phyloP scores from a whole-genome alignment of 1,140 invertebrate genomes.

The Drosophila ogumai region DNA sequence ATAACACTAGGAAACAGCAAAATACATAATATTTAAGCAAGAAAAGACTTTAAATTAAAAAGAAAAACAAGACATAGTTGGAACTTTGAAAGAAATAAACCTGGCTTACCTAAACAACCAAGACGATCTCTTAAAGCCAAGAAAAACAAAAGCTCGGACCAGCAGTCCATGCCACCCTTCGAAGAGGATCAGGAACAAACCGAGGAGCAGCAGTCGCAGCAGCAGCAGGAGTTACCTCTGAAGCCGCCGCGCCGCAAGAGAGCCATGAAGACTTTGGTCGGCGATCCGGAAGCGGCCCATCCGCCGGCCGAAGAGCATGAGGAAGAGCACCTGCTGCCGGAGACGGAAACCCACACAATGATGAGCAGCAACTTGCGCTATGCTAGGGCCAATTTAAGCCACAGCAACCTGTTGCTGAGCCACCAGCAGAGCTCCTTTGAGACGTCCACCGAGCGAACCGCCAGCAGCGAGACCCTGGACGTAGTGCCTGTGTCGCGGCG shows the following conservation, averaged over 20 bases:
- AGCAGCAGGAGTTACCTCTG: constrained; percentile 25
- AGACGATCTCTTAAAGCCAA: background rate
- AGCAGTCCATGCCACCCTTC: constrained; percentile 65
- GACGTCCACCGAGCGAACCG: constrained; percentile 66
- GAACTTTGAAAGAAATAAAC: background rate
- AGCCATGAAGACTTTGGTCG: constrained; percentile 9
- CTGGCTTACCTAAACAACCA: background rate
- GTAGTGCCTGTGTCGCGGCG: constrained; percentile 32
- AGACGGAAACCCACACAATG: constrained; percentile 24
- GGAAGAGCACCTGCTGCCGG: constrained; percentile 48
- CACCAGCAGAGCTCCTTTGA: constrained; percentile 75
- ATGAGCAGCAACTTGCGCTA: constrained; percentile 59
- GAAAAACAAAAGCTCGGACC: background rate
- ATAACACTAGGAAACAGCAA: background rate
- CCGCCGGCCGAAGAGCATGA: constrained; percentile 31
- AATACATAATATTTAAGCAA: background rate
- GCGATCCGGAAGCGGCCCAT: constrained; percentile 17
- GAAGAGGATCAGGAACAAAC: constrained; percentile 22
- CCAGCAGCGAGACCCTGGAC: constrained; percentile 75
- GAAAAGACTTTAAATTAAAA: background rate
- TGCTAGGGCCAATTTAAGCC: constrained; percentile 77
- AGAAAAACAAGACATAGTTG: background rate
- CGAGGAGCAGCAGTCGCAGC: constrained; percentile 34
- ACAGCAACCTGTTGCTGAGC: constrained; percentile 74
- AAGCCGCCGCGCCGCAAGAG: constrained; percentile 56